phyloP scores from a whole-genome alignment of 2,113 vertebrate genomes.

The Scopus umbretta region DNA sequence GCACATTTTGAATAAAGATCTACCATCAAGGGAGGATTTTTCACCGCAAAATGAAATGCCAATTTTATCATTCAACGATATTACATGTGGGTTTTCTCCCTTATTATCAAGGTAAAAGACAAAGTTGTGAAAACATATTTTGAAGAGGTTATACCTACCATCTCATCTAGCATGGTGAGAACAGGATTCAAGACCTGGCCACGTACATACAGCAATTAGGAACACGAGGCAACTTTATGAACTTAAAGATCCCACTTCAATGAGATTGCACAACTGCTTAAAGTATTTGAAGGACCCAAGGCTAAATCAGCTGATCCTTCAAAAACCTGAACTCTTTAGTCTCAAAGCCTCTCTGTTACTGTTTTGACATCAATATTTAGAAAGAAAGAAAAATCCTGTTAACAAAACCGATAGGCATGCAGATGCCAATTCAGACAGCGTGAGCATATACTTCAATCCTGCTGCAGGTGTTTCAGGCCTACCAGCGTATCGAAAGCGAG shows the following conservation, averaged over 20 bases:
- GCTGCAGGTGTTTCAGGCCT: background rate
- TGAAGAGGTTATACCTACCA: background rate
- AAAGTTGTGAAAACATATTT: background rate
- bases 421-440: background rate
- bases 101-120: background rate
- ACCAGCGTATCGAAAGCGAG: rapidly evolving
- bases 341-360: background rate
- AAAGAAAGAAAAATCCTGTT: background rate
- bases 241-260: background rate
- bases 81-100: rapidly evolving
- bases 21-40: background rate
- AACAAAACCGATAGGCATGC: background rate
- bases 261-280: background rate
- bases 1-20: background rate
- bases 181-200: background rate
- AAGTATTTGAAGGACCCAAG: background rate
- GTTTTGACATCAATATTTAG: background rate
- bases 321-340: background rate
- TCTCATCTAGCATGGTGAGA: background rate
- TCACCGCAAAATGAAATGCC: background rate
- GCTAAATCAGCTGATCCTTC: background rate
- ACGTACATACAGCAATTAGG: background rate
- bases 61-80: background rate
- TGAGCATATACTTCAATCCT: background rate
- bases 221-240: background rate